A percentile compares a stretch with the other conserved stretches of the same genome.
These are phyloP conservation scores for Ctenoplectra terminalis DNA, from an alignment of 1,140 invertebrate species.

Conservation along the genomic window DNA sequence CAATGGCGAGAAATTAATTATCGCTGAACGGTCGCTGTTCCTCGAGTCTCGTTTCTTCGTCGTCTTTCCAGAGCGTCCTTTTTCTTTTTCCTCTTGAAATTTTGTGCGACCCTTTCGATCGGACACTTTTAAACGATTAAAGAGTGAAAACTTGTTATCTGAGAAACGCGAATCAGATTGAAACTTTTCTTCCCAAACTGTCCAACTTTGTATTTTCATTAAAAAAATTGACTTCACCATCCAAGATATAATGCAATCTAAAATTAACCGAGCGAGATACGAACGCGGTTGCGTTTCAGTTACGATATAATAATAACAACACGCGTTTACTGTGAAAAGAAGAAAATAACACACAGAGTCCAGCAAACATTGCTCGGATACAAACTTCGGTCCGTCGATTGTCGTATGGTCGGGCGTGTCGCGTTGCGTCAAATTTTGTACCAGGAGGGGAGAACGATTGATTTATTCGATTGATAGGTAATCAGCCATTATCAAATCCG, in stretches of 20 bases:
- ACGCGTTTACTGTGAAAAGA: neutral
- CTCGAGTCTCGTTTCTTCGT: neutral
- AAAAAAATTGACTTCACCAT: neutral
- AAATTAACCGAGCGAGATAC: neutral
- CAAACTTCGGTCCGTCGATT: neutral
- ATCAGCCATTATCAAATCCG: conserved; percentile 50
- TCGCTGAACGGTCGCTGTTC: conserved; percentile 38
- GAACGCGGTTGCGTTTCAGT: neutral
- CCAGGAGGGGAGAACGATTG: neutral
- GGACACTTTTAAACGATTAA: conserved; percentile 33
- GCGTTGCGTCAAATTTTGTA: neutral
- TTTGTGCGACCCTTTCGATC: conserved; percentile 24
- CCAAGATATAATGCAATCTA: too few species aligned
- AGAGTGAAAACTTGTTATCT: conserved; percentile 32
- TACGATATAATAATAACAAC: neutral
- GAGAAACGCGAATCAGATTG: neutral
- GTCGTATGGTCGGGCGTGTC: neutral
- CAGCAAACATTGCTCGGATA: neutral
- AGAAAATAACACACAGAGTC: neutral
- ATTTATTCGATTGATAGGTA: conserved; percentile 52
- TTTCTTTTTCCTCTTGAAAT: neutral
- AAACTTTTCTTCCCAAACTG: neutral
- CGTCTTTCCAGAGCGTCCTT: neutral
- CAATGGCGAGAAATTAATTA: conserved; percentile 67
- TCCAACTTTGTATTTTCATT: too few species aligned